phyloP scores from a whole-genome alignment of 2,113 vertebrate species.

The Notothenia coriiceps region DNA sequence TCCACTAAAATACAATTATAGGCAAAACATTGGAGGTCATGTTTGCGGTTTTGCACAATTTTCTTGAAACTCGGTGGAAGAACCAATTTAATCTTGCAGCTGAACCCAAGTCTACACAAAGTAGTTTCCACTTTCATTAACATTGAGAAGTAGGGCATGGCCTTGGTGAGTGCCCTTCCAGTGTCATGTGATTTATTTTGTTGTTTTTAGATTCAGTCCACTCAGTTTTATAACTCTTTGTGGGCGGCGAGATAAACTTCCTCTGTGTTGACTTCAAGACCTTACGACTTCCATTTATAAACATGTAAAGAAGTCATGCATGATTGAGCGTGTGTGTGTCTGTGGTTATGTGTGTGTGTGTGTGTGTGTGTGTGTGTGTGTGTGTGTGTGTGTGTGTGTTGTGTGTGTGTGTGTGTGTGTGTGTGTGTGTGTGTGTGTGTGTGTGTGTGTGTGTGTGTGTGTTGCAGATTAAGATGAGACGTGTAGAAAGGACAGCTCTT shows the following conservation, averaged over 20 bases:
- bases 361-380: not conserved
- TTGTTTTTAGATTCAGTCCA: not conserved
- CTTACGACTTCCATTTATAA: not conserved
- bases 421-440: slow-evolving; percentile 14
- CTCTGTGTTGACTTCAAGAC: not conserved
- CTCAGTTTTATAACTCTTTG: too few species aligned
- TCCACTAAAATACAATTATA: too few species aligned
- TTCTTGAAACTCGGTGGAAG: too few species aligned
- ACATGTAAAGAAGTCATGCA: not conserved
- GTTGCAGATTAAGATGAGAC: slow-evolving; percentile 28
- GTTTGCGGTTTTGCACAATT: too few species aligned
- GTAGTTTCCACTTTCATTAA: too few species aligned
- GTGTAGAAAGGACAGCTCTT: slow-evolving; percentile 28
- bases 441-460: slow-evolving; percentile 25
- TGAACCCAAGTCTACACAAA: too few species aligned
- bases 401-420: slow-evolving; percentile 4
- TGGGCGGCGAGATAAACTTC: not conserved
- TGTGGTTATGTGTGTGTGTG: too few species aligned
- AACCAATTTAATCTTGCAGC: too few species aligned
- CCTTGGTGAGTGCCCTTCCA: too few species aligned
- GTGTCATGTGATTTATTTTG: not conserved
- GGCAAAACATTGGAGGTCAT: too few species aligned
- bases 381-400: slow-evolving; percentile 6
- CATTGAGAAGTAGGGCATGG: too few species aligned
- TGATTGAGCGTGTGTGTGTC: not conserved